Conservation (phyloP, 2,797 vertebrate genomes). For the Pithecia hirsuta region DNA sequence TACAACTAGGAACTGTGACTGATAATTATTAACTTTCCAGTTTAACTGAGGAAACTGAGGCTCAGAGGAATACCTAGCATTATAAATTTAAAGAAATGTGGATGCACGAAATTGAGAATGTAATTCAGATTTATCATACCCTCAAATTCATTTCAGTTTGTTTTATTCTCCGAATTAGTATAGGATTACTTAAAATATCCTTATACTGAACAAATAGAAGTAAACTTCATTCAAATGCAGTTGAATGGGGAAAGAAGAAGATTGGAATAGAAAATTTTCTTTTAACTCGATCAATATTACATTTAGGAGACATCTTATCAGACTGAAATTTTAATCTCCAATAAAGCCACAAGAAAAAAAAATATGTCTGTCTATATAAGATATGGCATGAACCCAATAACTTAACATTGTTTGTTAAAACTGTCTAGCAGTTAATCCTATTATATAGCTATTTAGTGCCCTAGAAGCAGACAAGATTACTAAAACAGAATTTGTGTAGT, state of each 20-base stretch:
- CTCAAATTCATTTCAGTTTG: background rate
- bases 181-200: background rate
- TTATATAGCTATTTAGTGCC: constrained; percentile 81
- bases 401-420: constrained; percentile 83
- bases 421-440: constrained; percentile 83
- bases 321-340: constrained; percentile 83
- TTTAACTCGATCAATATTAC: constrained; percentile 71
- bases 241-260: constrained; percentile 50
- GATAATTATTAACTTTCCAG: background rate
- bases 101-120: background rate
- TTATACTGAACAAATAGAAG: background rate
- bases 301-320: constrained; percentile 71
- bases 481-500: constrained; percentile 70
- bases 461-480: constrained; percentile 81
- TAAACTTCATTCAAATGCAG: background rate
- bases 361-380: constrained; percentile 73
- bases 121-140: background rate
- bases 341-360: constrained; percentile 78
- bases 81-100: background rate
- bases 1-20: background rate
- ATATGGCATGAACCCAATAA: constrained; percentile 76
- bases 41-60: background rate
- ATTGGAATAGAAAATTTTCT: constrained; percentile 45
- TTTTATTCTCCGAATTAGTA: constrained; percentile 20
- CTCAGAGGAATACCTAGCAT: background rate